Evolutionary conservation across 2,888 invertebrate genomes (phyloP), one percentile per base, ranked within the genome.

Genomic region (Pristionchus entomophagus): DNA sequence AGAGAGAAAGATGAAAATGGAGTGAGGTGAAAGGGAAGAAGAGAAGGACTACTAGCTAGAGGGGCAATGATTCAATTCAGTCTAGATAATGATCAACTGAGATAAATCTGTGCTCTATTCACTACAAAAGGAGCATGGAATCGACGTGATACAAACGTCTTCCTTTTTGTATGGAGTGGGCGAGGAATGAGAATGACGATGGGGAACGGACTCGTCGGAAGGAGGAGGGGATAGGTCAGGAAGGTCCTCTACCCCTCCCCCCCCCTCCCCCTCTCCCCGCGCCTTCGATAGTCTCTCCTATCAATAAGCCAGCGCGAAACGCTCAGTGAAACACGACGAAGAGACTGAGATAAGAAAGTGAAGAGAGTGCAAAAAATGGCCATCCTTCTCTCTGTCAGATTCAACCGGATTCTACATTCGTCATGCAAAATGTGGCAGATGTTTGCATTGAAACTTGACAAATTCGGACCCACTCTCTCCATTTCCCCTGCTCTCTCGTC

Each of bases 341-440:
- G 12, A 22, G 38, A 45, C 6, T 1, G 17, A 53, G 53, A 80
- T 53, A 80, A 53, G 80, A 80, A 53, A 80, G 53, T 53, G 80
- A 80, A 51, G 35, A 29, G 80, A 80, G 80, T 80, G 53, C 80
- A 80, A 41, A 73, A 73, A 65, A 35, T 56, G 8, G 17, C 32
- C 32, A 65, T 65, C 35, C 35, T 29, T 65, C 65, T 35, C 19
- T 65, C 65, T 5, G 65, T 19, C 65, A 62, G 62, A n/a, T n/a
- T n/a, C n/a, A n/a, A n/a, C n/a, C n/a, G n/a, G n/a, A n/a, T n/a
- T n/a, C n/a, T n/a, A n/a, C n/a, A n/a, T n/a, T n/a, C n/a, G n/a
- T n/a, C n/a, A n/a, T n/a, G n/a, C n/a, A n/a, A 32, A 32, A 35
- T 65, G 65, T 38, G 29, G 65, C 65, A 65, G 38, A 35, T 65